Evolutionary conservation across 2,797 vertebrate species (phyloP).

Genomic region (Coregonus ussuriensis): DNA sequence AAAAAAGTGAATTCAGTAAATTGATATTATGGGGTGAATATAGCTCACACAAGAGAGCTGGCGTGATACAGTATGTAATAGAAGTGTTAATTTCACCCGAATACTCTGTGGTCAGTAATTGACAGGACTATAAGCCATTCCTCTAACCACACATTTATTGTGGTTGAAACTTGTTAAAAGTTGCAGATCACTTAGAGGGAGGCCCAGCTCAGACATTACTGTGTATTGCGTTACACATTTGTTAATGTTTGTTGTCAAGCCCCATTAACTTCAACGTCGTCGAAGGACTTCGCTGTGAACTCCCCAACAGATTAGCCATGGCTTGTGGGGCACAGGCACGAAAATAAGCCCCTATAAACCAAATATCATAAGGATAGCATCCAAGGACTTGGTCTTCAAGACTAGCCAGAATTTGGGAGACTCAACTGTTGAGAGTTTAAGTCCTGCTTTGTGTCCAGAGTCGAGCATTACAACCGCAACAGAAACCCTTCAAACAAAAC

Average conservation of each 20-base stretch:
- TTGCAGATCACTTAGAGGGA: constrained; percentile 42
- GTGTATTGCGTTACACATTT: constrained; percentile 54
- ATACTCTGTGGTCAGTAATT: constrained; percentile 15
- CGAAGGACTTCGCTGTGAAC: constrained; percentile 56
- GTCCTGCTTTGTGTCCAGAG: constrained; percentile 46
- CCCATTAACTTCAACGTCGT: constrained; percentile 65
- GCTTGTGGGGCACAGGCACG: constrained; percentile 57
- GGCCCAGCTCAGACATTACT: constrained; percentile 26
- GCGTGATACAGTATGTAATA: background rate
- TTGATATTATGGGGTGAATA: too few species aligned
- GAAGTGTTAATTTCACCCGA: constrained; percentile 7
- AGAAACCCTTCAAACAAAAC: constrained; percentile 44
- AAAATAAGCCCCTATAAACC: constrained; percentile 66
- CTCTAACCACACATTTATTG: constrained; percentile 37
- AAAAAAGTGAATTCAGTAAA: constrained; percentile 8
- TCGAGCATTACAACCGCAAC: constrained; percentile 18
- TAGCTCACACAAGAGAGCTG: too few species aligned
- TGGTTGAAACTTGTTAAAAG: constrained; percentile 52
- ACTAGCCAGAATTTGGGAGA: constrained; percentile 49
- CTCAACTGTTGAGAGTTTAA: constrained; percentile 52
- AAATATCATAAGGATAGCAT: constrained; percentile 58
- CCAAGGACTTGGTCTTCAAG: constrained; percentile 65
- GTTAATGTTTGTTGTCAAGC: constrained; percentile 64
- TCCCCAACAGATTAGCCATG: constrained; percentile 56
- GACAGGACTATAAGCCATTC: constrained; percentile 14